These are phyloP conservation scores for Pseudocheirus occidentalis DNA, from an alignment of 2,797 vertebrate genomes.

Conservation along the genomic window DNA sequence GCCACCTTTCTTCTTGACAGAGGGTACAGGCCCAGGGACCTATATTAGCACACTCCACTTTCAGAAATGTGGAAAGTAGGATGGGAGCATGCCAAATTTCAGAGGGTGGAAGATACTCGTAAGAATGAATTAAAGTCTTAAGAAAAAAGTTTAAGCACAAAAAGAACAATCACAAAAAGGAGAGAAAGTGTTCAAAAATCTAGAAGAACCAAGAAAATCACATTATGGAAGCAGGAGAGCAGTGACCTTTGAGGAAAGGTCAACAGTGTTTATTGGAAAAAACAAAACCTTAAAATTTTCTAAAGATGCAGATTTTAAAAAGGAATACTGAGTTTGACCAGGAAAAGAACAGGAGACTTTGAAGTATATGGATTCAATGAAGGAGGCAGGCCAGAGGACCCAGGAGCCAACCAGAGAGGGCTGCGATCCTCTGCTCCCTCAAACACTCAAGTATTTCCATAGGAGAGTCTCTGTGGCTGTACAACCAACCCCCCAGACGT, in stretches of 20 bases:
- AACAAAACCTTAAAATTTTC: not conserved
- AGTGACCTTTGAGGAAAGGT: not conserved
- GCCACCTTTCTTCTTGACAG: too few relatives aligned
- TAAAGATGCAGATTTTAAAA: not conserved
- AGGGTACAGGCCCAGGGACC: too few relatives aligned
- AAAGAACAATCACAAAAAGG: not conserved
- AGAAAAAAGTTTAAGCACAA: too few relatives aligned
- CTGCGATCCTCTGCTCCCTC: too few relatives aligned
- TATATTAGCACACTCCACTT: too few relatives aligned
- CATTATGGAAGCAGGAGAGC: not conserved
- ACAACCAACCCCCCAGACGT: not conserved
- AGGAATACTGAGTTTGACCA: constrained; percentile 1
- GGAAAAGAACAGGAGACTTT: constrained; percentile 23
- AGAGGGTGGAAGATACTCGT: too few relatives aligned
- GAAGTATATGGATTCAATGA: not conserved
- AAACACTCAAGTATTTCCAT: too few relatives aligned
- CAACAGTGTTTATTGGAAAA: not conserved
- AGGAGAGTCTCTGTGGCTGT: too few relatives aligned
- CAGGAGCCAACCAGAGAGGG: too few relatives aligned
- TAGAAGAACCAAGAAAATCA: not conserved
- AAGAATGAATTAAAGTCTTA: too few relatives aligned
- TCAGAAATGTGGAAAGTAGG: too few relatives aligned
- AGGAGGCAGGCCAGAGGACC: not conserved
- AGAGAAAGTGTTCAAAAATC: constrained; percentile 8
- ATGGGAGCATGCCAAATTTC: too few relatives aligned